Evolutionary conservation across 2,797 vertebrate genomes (phyloP), one percentile per base, ranked within the genome.

Genomic region (Acipenser ruthenus): DNA sequence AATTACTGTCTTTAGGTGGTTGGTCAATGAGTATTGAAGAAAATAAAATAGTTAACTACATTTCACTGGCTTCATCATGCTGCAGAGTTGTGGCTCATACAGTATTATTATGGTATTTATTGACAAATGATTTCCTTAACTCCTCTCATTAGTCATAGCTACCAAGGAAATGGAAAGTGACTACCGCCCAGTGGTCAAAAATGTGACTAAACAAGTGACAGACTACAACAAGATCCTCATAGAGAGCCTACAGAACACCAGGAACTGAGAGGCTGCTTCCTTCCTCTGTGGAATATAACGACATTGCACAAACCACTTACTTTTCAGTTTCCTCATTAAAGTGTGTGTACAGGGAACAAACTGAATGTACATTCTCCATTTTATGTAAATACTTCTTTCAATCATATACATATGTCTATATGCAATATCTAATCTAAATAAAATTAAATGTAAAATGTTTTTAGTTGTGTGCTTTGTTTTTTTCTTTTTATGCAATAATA

Each of bases 81-180:
- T 37, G 37, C 37, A 37, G 37, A 37, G 37, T 37, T 37, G 37
- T 37, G 37, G 37, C 37, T 37, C 37, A 18, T 37, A 37, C 37
- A 37, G 37, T 37, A 37, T 37, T 37, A 37, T 37, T 4, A 37
- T 37, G 37, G 37, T 37, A 37, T 5, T 37, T 51, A 12, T 8
- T 65, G 6, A 49, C 7, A 0, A 15, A 18, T n/a, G 72, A 64
- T 73, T 74, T 77, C 90, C 84, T 91, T 85, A 86, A 93, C 88
- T 75, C 53, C 49, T 71, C 55, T 75, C 66, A 82, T 79, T 82
- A 99, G 96, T 96, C 82, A 98, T 98, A 69, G 92, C 93, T 70
- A 90, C 93, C 1, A 99, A 97, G 83, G 90, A 87, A 72, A 93
- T 91, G 73, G 96, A 99, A 76, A 97, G 93, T 69, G 91, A 98